Base-by-base conservation (phyloP, 1,140 invertebrate genomes). In the Orussus abietinus region DNA sequence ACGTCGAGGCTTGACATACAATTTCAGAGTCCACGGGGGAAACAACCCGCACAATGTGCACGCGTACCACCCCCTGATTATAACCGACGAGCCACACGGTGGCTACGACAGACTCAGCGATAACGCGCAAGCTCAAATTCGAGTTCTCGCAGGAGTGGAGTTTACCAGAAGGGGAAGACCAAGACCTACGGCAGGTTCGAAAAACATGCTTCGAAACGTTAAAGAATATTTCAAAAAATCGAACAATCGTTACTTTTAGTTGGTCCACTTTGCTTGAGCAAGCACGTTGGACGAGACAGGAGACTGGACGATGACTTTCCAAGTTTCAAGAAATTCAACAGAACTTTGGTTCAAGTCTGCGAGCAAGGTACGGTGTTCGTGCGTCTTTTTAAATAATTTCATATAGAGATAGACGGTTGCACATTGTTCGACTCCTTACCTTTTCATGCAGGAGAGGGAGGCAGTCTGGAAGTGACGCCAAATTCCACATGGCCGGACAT, bases 51-150 rank as follows among this genome's bases (percentile, higher is more conserved):
- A 93, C 59, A 91, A 87, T 47, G 75, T 89, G 0, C 81, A 87
- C 32, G 80, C 82, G 58, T 96, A 96, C 71, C 92, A 97, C 77
- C 93, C 93, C 5, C 74, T 97, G 21, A 90, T 96, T 31, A 88
- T 97, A 42, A 92, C 92, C 3, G 84, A 89, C 58, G 90, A 92
- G 60, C 80, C 84, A 1, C 80, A 83, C 49, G 90, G 90, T 28
- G 90, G 89, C 0, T 88, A 85, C 42, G 86, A 88, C 55, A 76
- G 82, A 20, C 71, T 89, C 1, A 79, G 76, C 11, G 86, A 88
- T 59, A 77, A 76, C 3, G 82, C 84, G 19, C 82, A 87, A 61
- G 80, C 79, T 32, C 77, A 79, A 50, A 79, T 89, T 41, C 74
- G 85, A 38, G 86, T 93, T n/a, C 71, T 93, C 19, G 89, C 89